phyloP scores from a whole-genome alignment of 1,140 invertebrate genomes.

The Zophobas atratus region DNA sequence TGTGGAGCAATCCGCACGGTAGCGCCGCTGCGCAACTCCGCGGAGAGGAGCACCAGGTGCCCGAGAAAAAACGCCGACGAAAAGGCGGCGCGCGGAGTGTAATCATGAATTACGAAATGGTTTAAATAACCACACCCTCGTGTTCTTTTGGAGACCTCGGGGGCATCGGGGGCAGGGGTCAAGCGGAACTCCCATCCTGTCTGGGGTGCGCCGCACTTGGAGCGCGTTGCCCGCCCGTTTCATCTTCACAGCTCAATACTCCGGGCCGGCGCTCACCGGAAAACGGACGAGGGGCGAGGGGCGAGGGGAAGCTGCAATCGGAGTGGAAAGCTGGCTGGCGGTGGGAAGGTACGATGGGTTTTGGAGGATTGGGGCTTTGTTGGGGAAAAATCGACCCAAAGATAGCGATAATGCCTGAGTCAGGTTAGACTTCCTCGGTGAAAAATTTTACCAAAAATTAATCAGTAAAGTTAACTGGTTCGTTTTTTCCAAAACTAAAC shows the following conservation, averaged over 20 bases:
- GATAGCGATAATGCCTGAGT: too few relatives aligned
- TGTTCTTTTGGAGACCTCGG: slow-evolving; percentile 55
- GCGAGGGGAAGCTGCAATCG: too few relatives aligned
- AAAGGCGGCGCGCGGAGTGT: slow-evolving; percentile 47
- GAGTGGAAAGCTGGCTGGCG: too few relatives aligned
- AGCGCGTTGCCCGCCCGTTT: slow-evolving; percentile 49
- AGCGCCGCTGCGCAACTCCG: slow-evolving; percentile 23
- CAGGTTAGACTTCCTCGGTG: too few relatives aligned
- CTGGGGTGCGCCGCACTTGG: slow-evolving; percentile 60
- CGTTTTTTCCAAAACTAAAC: too few relatives aligned
- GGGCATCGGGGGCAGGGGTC: slow-evolving; percentile 54
- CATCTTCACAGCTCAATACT: slow-evolving; percentile 61
- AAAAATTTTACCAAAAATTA: too few relatives aligned
- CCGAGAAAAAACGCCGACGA: background rate
- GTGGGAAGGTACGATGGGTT: too few relatives aligned
- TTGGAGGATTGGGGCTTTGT: too few relatives aligned
- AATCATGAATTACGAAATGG: slow-evolving; percentile 61
- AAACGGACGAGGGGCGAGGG: background rate
- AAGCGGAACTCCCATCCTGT: slow-evolving; percentile 63
- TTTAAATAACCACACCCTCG: slow-evolving; percentile 58
- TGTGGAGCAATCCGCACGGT: slow-evolving; percentile 56
- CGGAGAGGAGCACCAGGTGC: slow-evolving; percentile 12
- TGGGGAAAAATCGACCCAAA: too few relatives aligned
- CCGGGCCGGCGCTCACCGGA: slow-evolving; percentile 41
- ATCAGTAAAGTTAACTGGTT: too few relatives aligned